Percentiles rank a stretch among this genome's conserved stretches.
These are phyloP conservation scores for Slavum lentiscoides DNA, from an alignment of 2,888 invertebrate genomes.

Conservation along the genomic window DNA sequence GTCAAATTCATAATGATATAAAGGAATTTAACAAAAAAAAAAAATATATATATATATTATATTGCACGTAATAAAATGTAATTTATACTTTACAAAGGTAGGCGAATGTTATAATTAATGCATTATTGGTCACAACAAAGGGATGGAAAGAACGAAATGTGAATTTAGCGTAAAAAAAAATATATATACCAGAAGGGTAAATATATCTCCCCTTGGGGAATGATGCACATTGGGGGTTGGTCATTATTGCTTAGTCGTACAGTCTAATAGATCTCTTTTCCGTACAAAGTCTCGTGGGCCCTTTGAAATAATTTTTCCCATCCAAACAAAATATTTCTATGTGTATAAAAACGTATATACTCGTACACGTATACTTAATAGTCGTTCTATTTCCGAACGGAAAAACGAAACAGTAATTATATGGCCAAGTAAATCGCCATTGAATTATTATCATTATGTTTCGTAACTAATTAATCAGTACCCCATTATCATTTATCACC, in stretches of 20 bases:
- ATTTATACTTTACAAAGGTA: conserved; percentile 29
- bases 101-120: conserved; percentile 29
- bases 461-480: no score
- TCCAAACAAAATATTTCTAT: neutral
- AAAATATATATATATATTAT: neutral
- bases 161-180: conserved; percentile 23
- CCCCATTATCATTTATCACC: no score
- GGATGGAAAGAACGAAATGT: conserved; percentile 14
- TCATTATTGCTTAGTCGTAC: conserved; percentile 47
- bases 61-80: conserved; percentile 24
- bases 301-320: conserved; percentile 38
- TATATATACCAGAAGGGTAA: neutral
- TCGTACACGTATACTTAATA: conserved; percentile 8
- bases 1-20: conserved; percentile 12
- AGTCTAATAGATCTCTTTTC: conserved; percentile 47
- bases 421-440: no score
- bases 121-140: conserved; percentile 36
- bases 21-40: conserved; percentile 2
- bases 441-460: no score
- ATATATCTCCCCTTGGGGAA: conserved; percentile 40
- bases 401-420: conserved; percentile 3
- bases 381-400: neutral
- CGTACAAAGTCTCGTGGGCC: conserved; percentile 23
- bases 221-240: conserved; percentile 6
- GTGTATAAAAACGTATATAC: neutral